Evolutionary conservation across 1,140 invertebrate genomes (phyloP).

Genomic region (Drosophila parabipectinata): DNA sequence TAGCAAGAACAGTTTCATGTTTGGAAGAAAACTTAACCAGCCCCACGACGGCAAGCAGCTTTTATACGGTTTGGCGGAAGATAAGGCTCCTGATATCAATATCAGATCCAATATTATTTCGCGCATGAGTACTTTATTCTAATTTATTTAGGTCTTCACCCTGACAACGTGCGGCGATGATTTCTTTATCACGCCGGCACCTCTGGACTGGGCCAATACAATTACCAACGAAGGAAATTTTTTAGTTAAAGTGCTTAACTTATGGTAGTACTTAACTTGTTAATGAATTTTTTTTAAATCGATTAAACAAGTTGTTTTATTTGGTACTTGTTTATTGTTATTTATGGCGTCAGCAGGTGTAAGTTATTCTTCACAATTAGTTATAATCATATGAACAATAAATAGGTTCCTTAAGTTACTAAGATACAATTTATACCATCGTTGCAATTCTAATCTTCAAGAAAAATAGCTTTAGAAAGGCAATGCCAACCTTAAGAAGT

Average conservation of each 20-base stretch:
- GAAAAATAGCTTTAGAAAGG: too few relatives aligned
- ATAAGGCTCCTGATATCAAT: not conserved
- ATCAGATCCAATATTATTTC: not conserved
- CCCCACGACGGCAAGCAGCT: not conserved
- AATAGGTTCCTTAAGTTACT: too few relatives aligned
- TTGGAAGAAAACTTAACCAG: constrained; percentile 7
- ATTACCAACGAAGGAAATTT: not conserved
- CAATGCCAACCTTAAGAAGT: too few relatives aligned
- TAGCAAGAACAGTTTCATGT: constrained; percentile 4
- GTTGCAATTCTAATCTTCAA: too few relatives aligned
- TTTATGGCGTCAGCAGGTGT: constrained; percentile 6
- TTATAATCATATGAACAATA: too few relatives aligned
- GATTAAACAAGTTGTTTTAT: not conserved
- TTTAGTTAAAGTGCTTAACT: not conserved
- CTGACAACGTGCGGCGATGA: not conserved
- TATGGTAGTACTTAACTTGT: not conserved
- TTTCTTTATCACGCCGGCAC: not conserved
- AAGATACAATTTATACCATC: too few relatives aligned
- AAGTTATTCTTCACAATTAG: too few relatives aligned
- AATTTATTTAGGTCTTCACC: constrained; percentile 1
- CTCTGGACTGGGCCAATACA: not conserved
- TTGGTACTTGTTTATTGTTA: too few relatives aligned
- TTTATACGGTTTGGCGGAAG: not conserved
- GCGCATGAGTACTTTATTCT: not conserved
- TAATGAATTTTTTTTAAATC: not conserved